These are phyloP conservation scores for Macropis europaea DNA, from an alignment of 2,888 invertebrate species.

Conservation along the genomic window DNA sequence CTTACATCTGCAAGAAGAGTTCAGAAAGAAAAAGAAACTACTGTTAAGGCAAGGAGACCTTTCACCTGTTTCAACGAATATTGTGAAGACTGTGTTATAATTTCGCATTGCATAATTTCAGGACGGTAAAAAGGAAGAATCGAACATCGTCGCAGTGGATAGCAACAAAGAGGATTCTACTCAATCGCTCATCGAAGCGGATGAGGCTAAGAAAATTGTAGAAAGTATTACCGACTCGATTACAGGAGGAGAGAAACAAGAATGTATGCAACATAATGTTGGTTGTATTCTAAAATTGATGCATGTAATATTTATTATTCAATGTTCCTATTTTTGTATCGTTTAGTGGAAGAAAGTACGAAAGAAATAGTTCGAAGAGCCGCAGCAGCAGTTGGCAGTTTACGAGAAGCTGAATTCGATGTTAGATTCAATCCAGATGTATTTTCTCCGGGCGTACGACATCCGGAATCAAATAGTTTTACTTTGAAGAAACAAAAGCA, in stretches of 20 bases:
- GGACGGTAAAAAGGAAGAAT: constrained; percentile 70
- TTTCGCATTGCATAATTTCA: constrained; percentile 21
- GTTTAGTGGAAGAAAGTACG: constrained; percentile 90
- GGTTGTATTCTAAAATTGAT: not conserved
- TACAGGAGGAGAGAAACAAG: constrained; percentile 88
- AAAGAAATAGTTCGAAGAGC: constrained; percentile 94
- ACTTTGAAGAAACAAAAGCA: constrained; percentile 91
- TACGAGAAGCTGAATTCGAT: constrained; percentile 97
- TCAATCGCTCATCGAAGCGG: constrained; percentile 83
- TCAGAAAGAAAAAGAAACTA: constrained; percentile 80
- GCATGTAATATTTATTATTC: not conserved
- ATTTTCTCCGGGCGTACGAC: constrained; percentile 95
- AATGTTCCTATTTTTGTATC: not conserved
- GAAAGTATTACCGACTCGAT: constrained; percentile 92
- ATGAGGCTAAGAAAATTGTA: constrained; percentile 95
- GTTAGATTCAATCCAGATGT: constrained; percentile 99
- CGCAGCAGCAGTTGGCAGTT: constrained; percentile 94
- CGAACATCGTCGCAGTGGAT: constrained; percentile 64
- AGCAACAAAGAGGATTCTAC: constrained; percentile 77
- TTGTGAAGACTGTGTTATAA: not conserved
- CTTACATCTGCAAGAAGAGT: constrained; percentile 85
- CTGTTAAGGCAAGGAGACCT: constrained; percentile 64
- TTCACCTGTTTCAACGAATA: not conserved
- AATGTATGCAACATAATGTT: constrained; percentile 82
- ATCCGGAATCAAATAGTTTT: constrained; percentile 86